A percentile compares a stretch with the other conserved stretches of the same genome.
phyloP scores from a whole-genome alignment of 2,113 vertebrate genomes.

The Okapia johnstoni region DNA sequence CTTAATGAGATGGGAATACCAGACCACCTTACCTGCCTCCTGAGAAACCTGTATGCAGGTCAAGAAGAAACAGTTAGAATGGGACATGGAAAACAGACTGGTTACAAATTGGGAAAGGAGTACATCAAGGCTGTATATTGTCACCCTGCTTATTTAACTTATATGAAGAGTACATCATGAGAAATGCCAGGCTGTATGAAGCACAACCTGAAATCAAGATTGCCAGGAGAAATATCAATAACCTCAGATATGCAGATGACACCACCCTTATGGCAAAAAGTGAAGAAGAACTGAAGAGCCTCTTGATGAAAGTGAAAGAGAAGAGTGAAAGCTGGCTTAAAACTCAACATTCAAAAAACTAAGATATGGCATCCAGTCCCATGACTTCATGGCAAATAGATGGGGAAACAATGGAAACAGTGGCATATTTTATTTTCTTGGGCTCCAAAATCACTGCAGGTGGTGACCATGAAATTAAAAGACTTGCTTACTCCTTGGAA shows the following conservation, averaged over 20 bases:
- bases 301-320: neutral
- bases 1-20: neutral
- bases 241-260: neutral
- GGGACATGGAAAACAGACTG: neutral
- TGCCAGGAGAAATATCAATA: neutral
- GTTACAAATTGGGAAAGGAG: neutral
- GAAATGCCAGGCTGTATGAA: neutral
- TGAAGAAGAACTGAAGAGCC: neutral
- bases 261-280: neutral
- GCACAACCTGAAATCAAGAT: neutral
- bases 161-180: accelerated
- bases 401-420: neutral
- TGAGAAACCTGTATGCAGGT: neutral
- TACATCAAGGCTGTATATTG: neutral
- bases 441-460: neutral
- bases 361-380: neutral
- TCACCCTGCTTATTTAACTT: neutral
- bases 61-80: neutral
- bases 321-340: neutral
- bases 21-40: neutral
- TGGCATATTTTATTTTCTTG: neutral
- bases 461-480: neutral
- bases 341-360: neutral
- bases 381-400: neutral
- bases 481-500: neutral